Conservation (phyloP, 2,797 vertebrate genomes). For the Manis javanica region DNA sequence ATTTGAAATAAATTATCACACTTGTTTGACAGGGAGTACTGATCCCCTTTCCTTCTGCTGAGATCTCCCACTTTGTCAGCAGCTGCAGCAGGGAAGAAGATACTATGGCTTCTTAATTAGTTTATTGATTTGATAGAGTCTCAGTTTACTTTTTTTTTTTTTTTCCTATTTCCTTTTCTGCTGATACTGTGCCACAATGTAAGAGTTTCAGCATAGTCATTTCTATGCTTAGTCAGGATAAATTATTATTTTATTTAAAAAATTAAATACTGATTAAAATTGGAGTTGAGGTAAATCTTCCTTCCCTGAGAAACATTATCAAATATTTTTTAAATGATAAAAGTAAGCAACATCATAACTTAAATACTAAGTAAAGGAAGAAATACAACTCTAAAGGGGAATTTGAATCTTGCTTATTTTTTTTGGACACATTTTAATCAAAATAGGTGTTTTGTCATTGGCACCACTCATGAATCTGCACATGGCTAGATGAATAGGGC, state of each 20-base stretch:
- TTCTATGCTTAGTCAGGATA: slow-evolving; percentile 18
- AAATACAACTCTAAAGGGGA: slow-evolving; percentile 29
- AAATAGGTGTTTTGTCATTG: slow-evolving; percentile 80
- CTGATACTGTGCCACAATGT: slow-evolving; percentile 51
- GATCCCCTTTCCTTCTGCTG: background rate
- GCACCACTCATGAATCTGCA: slow-evolving; percentile 54
- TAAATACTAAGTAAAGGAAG: background rate
- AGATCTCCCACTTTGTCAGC: background rate
- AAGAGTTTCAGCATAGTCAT: background rate
- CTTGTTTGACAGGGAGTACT: background rate
- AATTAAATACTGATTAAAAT: background rate
- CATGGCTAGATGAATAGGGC: slow-evolving; percentile 15
- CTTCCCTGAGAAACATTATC: background rate
- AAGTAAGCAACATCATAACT: background rate
- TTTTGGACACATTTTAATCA: slow-evolving; percentile 78
- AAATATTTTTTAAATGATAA: slow-evolving; percentile 8
- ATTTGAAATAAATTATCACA: slow-evolving; percentile 46
- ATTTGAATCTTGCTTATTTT: slow-evolving; percentile 69
- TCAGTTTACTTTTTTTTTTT: background rate
- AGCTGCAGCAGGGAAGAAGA: background rate
- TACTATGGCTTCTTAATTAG: slow-evolving; percentile 61
- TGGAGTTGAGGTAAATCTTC: background rate
- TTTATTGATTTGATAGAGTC: slow-evolving; percentile 64
- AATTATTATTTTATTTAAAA: background rate
- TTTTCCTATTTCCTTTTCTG: slow-evolving; percentile 11